A percentile compares a stretch with the other conserved stretches of the same genome.
Conservation (phyloP, 2,888 invertebrate genomes). For the Patella depressa region DNA sequence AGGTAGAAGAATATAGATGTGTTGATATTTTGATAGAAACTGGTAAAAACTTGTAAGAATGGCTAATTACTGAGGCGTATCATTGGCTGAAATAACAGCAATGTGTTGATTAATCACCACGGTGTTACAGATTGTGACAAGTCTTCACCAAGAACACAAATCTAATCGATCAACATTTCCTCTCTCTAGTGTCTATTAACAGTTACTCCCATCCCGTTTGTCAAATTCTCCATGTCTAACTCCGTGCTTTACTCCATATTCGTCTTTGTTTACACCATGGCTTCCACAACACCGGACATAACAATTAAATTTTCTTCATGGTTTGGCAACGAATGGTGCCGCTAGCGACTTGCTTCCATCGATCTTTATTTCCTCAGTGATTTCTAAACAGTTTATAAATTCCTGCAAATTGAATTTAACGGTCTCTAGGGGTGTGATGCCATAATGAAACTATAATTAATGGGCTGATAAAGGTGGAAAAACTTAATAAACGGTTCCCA, state of each 20-base stretch:
- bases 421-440: conserved; percentile 39
- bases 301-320: conserved; percentile 33
- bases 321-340: conserved; percentile 28
- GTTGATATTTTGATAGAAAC: conserved; percentile 1
- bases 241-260: conserved; percentile 24
- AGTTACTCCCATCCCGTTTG: conserved; percentile 7
- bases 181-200: conserved; percentile 4
- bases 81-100: conserved; percentile 6
- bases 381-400: conserved; percentile 63
- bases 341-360: conserved; percentile 31
- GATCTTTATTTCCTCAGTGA: conserved; percentile 51
- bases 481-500: conserved; percentile 51
- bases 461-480: conserved; percentile 46
- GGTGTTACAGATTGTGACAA: conserved; percentile 1
- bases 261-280: conserved; percentile 27
- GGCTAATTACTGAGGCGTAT: neutral
- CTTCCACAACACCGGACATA: conserved; percentile 32
- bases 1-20: neutral
- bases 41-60: neutral
- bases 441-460: conserved; percentile 56
- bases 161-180: neutral
- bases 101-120: conserved; percentile 7
- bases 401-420: conserved; percentile 52
- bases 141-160: conserved; percentile 3
- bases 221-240: conserved; percentile 22